These are phyloP conservation scores for Delphinus delphis DNA, from an alignment of 2,113 vertebrate genomes.

Conservation along the genomic window DNA sequence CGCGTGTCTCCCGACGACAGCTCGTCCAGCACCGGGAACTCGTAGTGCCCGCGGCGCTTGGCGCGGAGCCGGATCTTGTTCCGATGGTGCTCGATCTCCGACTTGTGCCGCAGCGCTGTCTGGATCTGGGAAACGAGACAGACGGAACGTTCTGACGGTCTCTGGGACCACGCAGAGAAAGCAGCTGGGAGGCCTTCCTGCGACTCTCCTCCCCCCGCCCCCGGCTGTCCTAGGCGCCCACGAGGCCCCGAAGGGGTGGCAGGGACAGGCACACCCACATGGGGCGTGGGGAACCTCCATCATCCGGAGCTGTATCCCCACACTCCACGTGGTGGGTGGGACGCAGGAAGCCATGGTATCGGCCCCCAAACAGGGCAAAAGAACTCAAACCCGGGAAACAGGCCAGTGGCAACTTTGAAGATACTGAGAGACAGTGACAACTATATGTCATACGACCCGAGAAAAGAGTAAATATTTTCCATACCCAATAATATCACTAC, in stretches of 20 bases:
- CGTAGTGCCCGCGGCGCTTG: conserved; percentile 98
- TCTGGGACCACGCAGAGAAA: accelerated
- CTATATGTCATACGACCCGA: not conserved
- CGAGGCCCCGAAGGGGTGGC: not conserved
- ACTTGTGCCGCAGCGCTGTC: conserved; percentile 95
- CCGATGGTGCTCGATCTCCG: conserved; percentile 98
- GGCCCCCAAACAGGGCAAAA: not conserved
- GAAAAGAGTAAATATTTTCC: not conserved
- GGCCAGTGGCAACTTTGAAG: not conserved
- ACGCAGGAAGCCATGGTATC: accelerated
- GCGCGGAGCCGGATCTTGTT: conserved; percentile 98
- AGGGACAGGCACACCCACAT: not conserved
- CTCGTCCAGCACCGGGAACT: conserved; percentile 96
- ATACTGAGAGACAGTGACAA: not conserved
- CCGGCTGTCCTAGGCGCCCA: not conserved
- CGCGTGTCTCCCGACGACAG: conserved; percentile 88
- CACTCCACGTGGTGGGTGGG: accelerated
- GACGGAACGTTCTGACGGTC: accelerated
- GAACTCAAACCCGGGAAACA: not conserved
- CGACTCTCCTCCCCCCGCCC: not conserved
- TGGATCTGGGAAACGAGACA: conserved; percentile 86
- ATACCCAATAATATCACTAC: not conserved
- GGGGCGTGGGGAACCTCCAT: accelerated
- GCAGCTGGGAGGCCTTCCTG: not conserved
- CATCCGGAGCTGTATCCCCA: not conserved